Evolutionary conservation across 2,888 invertebrate species (phyloP).

Genomic region (Oligia fasciuncula): DNA sequence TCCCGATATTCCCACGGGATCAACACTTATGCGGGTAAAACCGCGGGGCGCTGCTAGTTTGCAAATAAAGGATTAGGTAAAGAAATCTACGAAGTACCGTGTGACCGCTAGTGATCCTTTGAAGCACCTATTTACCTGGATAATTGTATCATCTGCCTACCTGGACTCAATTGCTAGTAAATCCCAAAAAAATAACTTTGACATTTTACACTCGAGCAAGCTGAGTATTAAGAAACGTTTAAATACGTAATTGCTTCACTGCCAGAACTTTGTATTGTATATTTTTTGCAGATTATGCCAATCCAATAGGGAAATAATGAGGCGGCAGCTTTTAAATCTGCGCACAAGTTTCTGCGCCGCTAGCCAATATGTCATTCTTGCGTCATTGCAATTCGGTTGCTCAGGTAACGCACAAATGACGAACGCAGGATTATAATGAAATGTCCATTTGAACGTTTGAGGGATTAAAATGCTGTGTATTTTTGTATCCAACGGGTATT

Average conservation of each 20-base stretch:
- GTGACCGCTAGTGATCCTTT: slow-evolving; percentile 19
- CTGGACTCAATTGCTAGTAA: slow-evolving; percentile 46
- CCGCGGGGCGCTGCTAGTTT: not conserved
- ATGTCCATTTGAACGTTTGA: slow-evolving; percentile 65
- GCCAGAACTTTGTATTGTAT: slow-evolving; percentile 54
- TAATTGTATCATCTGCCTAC: slow-evolving; percentile 55
- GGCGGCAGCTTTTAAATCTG: slow-evolving; percentile 61
- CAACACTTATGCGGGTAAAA: too few relatives aligned
- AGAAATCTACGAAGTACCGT: slow-evolving; percentile 2
- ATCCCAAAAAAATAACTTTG: slow-evolving; percentile 37
- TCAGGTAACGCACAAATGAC: slow-evolving; percentile 68
- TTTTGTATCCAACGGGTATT: slow-evolving; percentile 36
- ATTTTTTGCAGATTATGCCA: slow-evolving; percentile 80
- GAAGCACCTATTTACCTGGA: slow-evolving; percentile 5
- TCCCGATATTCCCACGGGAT: too few relatives aligned
- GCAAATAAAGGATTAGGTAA: not conserved
- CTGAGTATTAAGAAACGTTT: slow-evolving; percentile 72
- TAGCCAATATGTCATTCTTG: slow-evolving; percentile 70
- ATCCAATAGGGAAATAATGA: slow-evolving; percentile 76
- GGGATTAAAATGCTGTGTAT: slow-evolving; percentile 52
- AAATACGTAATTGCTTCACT: slow-evolving; percentile 71
- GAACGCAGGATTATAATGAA: slow-evolving; percentile 71
- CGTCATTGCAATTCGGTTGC: slow-evolving; percentile 63
- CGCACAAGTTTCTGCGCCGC: slow-evolving; percentile 69
- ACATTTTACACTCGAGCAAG: slow-evolving; percentile 69